Conservation (phyloP, 2,113 vertebrate species). For the Colistium nudipinnis region DNA sequence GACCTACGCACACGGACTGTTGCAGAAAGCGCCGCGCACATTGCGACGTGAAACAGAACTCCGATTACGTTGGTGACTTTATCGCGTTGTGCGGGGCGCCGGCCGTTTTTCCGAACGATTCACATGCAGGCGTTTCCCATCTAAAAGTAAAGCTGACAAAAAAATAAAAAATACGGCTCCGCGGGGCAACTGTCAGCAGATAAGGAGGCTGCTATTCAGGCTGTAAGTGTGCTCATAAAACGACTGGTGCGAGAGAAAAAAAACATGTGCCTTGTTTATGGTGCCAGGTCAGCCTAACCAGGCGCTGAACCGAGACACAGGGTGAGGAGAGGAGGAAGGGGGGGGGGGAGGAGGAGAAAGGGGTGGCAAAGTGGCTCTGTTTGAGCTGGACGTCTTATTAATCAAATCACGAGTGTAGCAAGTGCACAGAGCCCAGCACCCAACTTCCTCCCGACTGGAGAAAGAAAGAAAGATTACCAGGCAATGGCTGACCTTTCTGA, state of each 20-base stretch:
- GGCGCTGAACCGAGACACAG: conserved; percentile 35
- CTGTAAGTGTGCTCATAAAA: conserved; percentile 63
- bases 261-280: conserved; percentile 69
- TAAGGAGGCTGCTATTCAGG: conserved; percentile 57
- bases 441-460: conserved; percentile 22
- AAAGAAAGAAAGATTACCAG: conserved; percentile 2
- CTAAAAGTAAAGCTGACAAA: conserved; percentile 28
- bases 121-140: conserved; percentile 31
- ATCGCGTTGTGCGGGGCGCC: not conserved
- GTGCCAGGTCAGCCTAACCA: conserved; percentile 65
- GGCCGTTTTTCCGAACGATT: conserved; percentile 1
- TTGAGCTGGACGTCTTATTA: conserved; percentile 58
- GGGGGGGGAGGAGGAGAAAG: not conserved
- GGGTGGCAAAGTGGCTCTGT: conserved; percentile 34
- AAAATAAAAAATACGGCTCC: conserved; percentile 13
- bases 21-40: not conserved
- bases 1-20: conserved; percentile 6
- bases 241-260: conserved; percentile 51
- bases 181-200: conserved; percentile 41
- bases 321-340: conserved; percentile 17
- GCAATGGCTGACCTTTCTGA: not conserved
- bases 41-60: conserved; percentile 2
- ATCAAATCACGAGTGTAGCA: conserved; percentile 62
- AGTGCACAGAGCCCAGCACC: conserved; percentile 41
- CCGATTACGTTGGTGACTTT: not conserved